Conservation (phyloP, 2,797 vertebrate genomes). For the Erpetoichthys calabaricus region DNA sequence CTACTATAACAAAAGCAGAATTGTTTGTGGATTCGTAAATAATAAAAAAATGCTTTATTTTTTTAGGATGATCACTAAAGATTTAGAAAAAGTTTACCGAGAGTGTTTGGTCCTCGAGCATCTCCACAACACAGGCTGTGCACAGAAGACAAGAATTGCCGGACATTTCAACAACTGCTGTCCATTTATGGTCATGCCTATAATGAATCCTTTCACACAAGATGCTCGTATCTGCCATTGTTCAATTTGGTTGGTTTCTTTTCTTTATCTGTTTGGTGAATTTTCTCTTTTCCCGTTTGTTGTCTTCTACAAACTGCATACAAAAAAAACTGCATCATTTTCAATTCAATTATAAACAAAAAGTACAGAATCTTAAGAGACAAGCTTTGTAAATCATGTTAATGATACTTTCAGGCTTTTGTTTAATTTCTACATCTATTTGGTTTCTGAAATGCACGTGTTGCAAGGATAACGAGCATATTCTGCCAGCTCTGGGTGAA, state of each 20-base stretch:
- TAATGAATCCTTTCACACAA: conserved; percentile 37
- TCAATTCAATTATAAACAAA: no score
- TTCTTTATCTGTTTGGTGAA: background rate
- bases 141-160: conserved; percentile 42
- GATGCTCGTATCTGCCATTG: conserved; percentile 33
- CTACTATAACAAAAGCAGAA: no score
- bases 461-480: no score
- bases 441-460: no score
- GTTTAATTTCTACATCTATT: no score
- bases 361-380: no score
- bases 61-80: no score
- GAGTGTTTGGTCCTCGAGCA: conserved; percentile 43
- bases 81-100: conserved; percentile 37
- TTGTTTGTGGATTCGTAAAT: no score
- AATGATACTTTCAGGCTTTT: no score
- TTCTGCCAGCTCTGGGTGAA: no score
- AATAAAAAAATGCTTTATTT: no score
- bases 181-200: conserved; percentile 56
- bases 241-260: background rate
- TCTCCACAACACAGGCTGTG: conserved; percentile 65
- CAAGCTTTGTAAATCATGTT: no score
- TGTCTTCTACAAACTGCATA: conserved; percentile 15
- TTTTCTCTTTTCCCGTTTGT: background rate
- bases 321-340: background rate
- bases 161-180: conserved; percentile 19